Conservation (phyloP, 2,888 invertebrate genomes). For the Macrophya alboannulata region DNA sequence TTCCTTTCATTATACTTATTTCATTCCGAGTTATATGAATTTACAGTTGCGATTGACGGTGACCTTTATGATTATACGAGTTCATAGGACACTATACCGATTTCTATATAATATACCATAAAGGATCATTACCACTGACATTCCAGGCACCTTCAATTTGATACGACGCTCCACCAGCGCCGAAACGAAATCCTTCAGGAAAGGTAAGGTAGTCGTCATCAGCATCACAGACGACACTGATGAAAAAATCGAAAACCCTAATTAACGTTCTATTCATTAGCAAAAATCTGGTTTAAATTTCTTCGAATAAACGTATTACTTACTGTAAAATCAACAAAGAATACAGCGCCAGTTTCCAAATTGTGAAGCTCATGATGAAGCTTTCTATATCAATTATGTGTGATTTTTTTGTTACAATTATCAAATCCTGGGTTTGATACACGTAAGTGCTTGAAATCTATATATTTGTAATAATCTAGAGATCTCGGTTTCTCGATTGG, state of each 20-base stretch:
- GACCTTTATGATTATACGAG: not conserved
- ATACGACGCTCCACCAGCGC: conserved; percentile 81
- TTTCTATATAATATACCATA: not conserved
- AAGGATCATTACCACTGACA: conserved; percentile 81
- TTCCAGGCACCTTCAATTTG: conserved; percentile 86
- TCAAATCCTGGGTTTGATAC: not conserved
- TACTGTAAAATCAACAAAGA: conserved; percentile 2
- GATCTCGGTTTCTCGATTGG: not conserved
- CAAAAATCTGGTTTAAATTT: not conserved
- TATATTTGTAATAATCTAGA: not conserved
- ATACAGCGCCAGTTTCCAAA: not conserved
- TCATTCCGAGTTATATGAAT: not conserved
- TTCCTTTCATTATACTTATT: not conserved
- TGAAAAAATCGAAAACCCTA: not conserved
- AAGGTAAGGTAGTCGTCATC: conserved; percentile 62
- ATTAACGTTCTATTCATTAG: not conserved
- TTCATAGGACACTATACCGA: not conserved
- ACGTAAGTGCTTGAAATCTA: not conserved
- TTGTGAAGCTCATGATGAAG: not conserved
- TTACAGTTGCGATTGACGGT: not conserved
- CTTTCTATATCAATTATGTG: not conserved
- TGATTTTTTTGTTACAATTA: not conserved
- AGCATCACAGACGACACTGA: not conserved
- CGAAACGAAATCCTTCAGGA: conserved; percentile 69
- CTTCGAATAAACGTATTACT: not conserved